Percentiles rank a stretch among this genome's conserved stretches.
These are phyloP conservation scores for Cyclophora punctaria DNA, from an alignment of 2,888 invertebrate genomes.

Conservation along the genomic window DNA sequence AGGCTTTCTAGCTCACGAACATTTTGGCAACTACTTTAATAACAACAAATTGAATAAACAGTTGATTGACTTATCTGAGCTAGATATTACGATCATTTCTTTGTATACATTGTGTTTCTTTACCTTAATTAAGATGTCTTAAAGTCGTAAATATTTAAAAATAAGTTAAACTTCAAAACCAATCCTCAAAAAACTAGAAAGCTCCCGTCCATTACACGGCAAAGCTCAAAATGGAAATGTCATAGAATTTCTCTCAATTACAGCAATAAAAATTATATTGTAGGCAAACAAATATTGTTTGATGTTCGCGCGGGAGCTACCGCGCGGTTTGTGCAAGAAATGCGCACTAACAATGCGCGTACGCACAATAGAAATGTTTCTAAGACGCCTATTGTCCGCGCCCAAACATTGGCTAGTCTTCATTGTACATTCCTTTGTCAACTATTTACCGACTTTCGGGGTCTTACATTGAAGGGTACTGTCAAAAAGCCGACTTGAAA, in stretches of 20 bases:
- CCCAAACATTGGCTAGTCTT: constrained; percentile 70
- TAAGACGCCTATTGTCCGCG: constrained; percentile 64
- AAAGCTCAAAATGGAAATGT: constrained; percentile 2
- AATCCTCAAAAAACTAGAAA: no score
- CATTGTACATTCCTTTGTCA: constrained; percentile 64
- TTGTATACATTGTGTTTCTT: no score
- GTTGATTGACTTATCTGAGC: no score
- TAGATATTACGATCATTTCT: no score
- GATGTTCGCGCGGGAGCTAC: constrained; percentile 57
- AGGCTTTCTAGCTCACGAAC: no score
- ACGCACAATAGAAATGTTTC: constrained; percentile 55
- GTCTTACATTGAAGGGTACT: constrained; percentile 53
- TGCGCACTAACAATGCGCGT: constrained; percentile 42
- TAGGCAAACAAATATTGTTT: constrained; percentile 61
- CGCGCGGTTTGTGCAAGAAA: constrained; percentile 68
- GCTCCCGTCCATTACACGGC: no score
- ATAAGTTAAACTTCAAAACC: no score
- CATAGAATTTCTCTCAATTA: constrained; percentile 56
- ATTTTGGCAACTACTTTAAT: no score
- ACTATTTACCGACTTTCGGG: constrained; percentile 72
- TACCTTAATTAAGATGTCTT: no score
- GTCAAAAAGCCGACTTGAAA: constrained; percentile 42
- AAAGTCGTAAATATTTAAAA: no score
- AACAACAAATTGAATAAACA: no score
- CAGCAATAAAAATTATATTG: constrained; percentile 72